These are phyloP conservation scores for Sebastes kiyomatsui DNA, from an alignment of 2,797 vertebrate species.

Conservation along the genomic window DNA sequence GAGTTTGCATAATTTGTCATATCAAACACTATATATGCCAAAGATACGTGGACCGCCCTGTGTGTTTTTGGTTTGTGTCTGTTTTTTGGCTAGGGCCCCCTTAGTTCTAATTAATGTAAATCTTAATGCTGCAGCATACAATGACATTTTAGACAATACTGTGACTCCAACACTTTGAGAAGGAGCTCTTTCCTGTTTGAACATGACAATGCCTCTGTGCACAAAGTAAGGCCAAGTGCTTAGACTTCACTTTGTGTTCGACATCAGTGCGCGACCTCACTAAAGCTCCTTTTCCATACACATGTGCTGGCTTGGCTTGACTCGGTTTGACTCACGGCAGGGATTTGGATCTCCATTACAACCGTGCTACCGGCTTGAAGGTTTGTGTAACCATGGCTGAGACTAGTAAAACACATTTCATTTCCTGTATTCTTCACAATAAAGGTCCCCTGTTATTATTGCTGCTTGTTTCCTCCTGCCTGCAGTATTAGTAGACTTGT, in stretches of 20 bases:
- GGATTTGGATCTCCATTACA: neutral
- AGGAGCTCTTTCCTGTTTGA: neutral
- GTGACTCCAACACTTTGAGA: neutral
- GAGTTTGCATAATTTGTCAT: neutral
- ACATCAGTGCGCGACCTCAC: neutral
- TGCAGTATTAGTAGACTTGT: neutral
- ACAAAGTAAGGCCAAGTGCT: constrained; percentile 12
- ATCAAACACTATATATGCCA: neutral
- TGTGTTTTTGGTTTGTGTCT: neutral
- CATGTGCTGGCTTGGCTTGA: no score
- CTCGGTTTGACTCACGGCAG: neutral
- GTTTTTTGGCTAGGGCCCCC: neutral
- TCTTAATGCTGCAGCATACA: neutral
- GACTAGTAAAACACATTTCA: neutral
- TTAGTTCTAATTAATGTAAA: neutral
- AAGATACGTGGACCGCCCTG: no score
- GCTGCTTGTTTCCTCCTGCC: neutral
- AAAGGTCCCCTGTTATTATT: neutral
- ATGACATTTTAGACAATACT: neutral
- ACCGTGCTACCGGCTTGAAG: neutral
- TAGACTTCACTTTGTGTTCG: neutral
- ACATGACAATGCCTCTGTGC: neutral
- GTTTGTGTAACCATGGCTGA: neutral
- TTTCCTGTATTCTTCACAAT: neutral
- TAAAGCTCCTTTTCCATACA: neutral